A percentile compares a stretch with the other conserved stretches of the same genome.
phyloP scores from a whole-genome alignment of 2,888 invertebrate species.

The Himalopsyche kuldschensis region DNA sequence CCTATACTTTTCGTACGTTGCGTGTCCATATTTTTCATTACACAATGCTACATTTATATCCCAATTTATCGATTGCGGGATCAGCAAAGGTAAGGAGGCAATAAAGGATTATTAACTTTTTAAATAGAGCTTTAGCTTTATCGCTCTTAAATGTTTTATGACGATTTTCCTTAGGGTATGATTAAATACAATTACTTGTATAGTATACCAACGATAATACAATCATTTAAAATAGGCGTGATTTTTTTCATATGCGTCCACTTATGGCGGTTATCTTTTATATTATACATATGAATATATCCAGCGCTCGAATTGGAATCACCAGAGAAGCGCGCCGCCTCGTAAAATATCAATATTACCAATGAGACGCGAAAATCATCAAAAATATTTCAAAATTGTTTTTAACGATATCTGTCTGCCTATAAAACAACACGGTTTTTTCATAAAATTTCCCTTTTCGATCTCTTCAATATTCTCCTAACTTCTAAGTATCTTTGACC shows the following conservation, averaged over 20 bases:
- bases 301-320: too few relatives aligned
- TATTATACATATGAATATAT: too few relatives aligned
- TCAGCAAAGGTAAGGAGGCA: neutral
- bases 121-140: neutral
- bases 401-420: too few relatives aligned
- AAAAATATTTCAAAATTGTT: too few relatives aligned
- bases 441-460: too few relatives aligned
- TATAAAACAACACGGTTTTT: too few relatives aligned
- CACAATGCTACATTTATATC: neutral
- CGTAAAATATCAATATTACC: too few relatives aligned
- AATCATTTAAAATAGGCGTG: neutral
- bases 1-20: neutral
- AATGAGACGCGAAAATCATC: too few relatives aligned
- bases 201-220: neutral
- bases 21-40: neutral
- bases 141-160: neutral
- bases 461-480: too few relatives aligned
- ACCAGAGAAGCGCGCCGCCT: too few relatives aligned
- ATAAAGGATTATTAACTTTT: neutral
- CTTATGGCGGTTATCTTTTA: neutral
- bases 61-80: neutral
- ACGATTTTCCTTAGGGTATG: neutral
- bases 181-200: neutral
- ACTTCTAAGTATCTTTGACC: too few relatives aligned
- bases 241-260: neutral